phyloP scores from a whole-genome alignment of 2,888 invertebrate genomes.

The Anarsia innoxiella region DNA sequence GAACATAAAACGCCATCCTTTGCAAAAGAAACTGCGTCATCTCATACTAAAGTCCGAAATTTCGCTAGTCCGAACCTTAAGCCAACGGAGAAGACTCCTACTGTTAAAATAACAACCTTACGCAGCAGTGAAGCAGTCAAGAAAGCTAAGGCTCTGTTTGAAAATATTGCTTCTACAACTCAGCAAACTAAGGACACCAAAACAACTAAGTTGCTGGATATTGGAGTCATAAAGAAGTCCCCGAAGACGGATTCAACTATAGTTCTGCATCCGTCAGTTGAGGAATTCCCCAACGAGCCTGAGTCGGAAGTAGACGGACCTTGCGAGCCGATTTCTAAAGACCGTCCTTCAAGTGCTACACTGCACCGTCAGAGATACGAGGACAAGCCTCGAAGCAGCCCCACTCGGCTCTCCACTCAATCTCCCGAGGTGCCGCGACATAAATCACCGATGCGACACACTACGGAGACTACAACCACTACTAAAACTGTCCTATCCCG shows the following conservation, averaged over 20 bases:
- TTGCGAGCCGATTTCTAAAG: slow-evolving; percentile 21
- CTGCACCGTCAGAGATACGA: slow-evolving; percentile 19
- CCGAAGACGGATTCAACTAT: slow-evolving; percentile 39
- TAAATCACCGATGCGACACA: slow-evolving; percentile 39
- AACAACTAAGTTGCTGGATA: slow-evolving; percentile 64
- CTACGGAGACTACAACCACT: slow-evolving; percentile 24
- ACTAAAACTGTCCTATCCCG: slow-evolving; percentile 32
- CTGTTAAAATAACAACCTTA: slow-evolving; percentile 56
- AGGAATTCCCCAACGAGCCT: slow-evolving; percentile 33
- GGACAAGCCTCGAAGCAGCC: slow-evolving; percentile 36
- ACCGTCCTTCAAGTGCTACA: slow-evolving; percentile 28
- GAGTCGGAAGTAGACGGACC: slow-evolving; percentile 35
- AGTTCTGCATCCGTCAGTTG: slow-evolving; percentile 34
- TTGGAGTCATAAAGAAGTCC: slow-evolving; percentile 57
- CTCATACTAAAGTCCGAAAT: slow-evolving; percentile 39
- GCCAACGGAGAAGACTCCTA: slow-evolving; percentile 34
- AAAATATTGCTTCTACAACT: slow-evolving; percentile 74
- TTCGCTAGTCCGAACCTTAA: slow-evolving; percentile 32
- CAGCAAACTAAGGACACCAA: slow-evolving; percentile 39
- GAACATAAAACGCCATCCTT: slow-evolving; percentile 28
- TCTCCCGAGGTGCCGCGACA: slow-evolving; percentile 40
- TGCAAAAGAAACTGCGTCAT: slow-evolving; percentile 39
- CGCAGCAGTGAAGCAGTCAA: slow-evolving; percentile 79
- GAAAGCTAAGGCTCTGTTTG: slow-evolving; percentile 82
- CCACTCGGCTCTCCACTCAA: slow-evolving; percentile 30